These are phyloP conservation scores for Sebastes elongatus DNA, from an alignment of 2,797 vertebrate genomes.

Conservation along the genomic window DNA sequence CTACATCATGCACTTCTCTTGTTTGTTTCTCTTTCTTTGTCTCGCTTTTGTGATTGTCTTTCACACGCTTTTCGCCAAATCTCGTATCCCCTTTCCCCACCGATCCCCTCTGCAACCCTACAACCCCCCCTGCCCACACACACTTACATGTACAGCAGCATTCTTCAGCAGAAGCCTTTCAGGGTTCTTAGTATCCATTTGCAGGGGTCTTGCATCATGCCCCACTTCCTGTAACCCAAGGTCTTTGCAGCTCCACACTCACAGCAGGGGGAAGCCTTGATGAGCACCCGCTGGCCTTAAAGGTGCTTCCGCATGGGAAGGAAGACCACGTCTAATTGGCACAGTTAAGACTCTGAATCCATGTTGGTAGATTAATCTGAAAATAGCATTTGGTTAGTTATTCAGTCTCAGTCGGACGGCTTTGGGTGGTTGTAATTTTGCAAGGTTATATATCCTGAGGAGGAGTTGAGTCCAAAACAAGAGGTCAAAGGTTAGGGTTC, in stretches of 20 bases:
- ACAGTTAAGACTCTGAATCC: constrained; percentile 38
- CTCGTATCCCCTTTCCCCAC: neutral
- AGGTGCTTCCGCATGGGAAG: constrained; percentile 30
- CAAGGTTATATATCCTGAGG: neutral
- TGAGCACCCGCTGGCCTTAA: constrained; percentile 53
- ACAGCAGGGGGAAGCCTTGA: constrained; percentile 59
- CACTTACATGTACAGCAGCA: constrained; percentile 2
- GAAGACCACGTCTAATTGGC: constrained; percentile 49
- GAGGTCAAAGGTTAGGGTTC: neutral
- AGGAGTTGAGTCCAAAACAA: neutral
- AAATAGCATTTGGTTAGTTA: constrained; percentile 5
- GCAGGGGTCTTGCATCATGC: constrained; percentile 73
- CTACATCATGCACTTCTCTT: neutral
- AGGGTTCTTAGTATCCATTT: constrained; percentile 62
- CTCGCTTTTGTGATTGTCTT: neutral
- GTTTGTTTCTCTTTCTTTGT: neutral
- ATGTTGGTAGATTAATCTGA: constrained; percentile 4
- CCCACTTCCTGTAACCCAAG: constrained; percentile 42
- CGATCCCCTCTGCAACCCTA: neutral
- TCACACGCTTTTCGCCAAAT: neutral
- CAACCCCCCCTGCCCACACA: neutral
- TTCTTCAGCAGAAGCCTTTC: constrained; percentile 20
- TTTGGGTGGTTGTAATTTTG: neutral
- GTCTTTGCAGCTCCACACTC: constrained; percentile 47
- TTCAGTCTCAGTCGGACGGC: neutral